Evolutionary conservation across 2,797 vertebrate genomes (phyloP), one percentile per base, ranked within the genome.

Genomic region (Coccyzus lansbergi): DNA sequence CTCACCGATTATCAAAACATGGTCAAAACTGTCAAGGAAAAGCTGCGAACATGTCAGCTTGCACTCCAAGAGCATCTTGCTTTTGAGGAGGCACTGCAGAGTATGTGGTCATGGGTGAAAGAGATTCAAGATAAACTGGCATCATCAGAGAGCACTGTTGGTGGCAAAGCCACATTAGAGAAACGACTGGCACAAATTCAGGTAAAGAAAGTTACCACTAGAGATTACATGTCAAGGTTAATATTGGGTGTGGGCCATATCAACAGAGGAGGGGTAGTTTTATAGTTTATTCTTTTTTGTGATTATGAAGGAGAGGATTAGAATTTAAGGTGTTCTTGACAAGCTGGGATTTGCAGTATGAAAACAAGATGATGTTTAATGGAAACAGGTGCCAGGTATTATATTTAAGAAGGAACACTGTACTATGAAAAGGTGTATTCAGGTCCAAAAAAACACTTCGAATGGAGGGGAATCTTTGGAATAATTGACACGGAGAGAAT

Each of bases 21-120:
- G 60, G 97, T 99, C 87, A 98, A 98, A 93, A 97, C 83, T 21
- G 98, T 98, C 70, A 98, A 98, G 88, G 99, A 99, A 68, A 98
- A 97, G 48, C 97, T 99, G 36, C 98, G 97, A 51, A 94, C 97
- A 83, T 98, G 98, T 92, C 99, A 99, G 94, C 96, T 98, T 92
- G 98, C 98, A 83, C 97, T 99, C 52, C 99, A 99, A 96, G 99
- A 99, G 92, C 99, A 99, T n/a, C 98, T 99, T 76, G 98, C 98
- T 85, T 98, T 99, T 89, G 99, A 99, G 93, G 99, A 99, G 58
- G 99, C 98, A 1, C 96, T 99, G 82, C 98, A 98, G 97, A 97
- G 83, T 59, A 99, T 98, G 95, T 99, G 99, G 99, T 94, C 96
- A 36, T 99, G 99, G 98, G 97, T 99, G 46, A 98, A 97, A 40